Conservation (phyloP, 2,888 invertebrate genomes). For the Melanostoma scalare region DNA sequence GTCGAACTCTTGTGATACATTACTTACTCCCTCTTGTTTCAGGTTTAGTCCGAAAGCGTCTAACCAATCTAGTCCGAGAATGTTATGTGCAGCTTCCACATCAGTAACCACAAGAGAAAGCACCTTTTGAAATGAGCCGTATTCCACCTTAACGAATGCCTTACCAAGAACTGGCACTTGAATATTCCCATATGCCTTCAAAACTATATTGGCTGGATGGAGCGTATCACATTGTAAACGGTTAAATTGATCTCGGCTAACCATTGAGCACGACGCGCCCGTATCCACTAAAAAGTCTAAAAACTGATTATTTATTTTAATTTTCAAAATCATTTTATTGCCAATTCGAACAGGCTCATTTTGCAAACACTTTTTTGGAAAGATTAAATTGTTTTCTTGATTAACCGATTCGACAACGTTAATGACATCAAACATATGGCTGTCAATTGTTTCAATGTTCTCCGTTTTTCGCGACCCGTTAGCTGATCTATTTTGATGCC, state of each 20-base stretch:
- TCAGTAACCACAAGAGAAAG: no score
- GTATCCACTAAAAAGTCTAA: conserved; percentile 17
- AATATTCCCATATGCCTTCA: conserved; percentile 51
- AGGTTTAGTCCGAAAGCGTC: conserved; percentile 46
- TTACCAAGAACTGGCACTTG: conserved; percentile 45
- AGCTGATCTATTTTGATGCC: no score
- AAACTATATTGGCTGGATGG: conserved; percentile 17
- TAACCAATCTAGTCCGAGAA: conserved; percentile 62
- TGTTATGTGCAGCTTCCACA: conserved; percentile 40
- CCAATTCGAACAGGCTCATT: not conserved
- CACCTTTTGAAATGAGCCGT: conserved; percentile 38
- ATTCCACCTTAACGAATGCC: conserved; percentile 42
- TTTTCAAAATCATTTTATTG: conserved; percentile 15
- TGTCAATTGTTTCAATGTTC: no score
- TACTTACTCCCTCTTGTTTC: conserved; percentile 13
- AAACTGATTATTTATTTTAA: no score
- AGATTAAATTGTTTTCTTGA: conserved; percentile 41
- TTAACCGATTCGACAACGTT: conserved; percentile 28
- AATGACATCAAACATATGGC: conserved; percentile 24
- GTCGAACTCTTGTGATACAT: not conserved
- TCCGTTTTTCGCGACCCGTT: conserved; percentile 13
- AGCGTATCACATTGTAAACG: not conserved
- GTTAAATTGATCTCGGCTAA: conserved; percentile 27
- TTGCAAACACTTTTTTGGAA: not conserved
- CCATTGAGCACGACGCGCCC: conserved; percentile 13